Percentiles rank a stretch among this genome's conserved stretches.
phyloP scores from a whole-genome alignment of 1,140 invertebrate genomes.

The Pteromalus puparum region DNA sequence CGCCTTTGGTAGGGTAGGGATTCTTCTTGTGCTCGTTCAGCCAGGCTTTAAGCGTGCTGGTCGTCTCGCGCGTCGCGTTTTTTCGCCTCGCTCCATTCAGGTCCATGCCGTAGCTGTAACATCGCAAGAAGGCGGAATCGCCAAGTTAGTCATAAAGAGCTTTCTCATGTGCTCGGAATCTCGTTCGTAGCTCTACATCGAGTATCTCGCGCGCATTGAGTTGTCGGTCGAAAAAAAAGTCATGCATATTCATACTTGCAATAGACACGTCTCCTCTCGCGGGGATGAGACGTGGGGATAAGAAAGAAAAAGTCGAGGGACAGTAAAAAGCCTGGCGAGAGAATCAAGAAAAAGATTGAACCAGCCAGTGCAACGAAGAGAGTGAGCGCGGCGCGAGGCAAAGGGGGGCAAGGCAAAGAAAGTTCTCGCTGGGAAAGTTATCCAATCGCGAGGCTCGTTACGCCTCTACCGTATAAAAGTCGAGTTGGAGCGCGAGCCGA shows the following conservation, averaged over 20 bases:
- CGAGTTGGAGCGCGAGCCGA: slow-evolving; percentile 57
- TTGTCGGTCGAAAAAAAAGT: neutral
- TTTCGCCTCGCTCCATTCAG: slow-evolving; percentile 93
- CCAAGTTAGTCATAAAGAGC: neutral
- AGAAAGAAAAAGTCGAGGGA: slow-evolving; percentile 22
- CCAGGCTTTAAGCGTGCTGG: slow-evolving; percentile 97
- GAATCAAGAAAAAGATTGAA: slow-evolving; percentile 52
- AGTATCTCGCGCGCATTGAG: neutral
- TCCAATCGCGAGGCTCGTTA: slow-evolving; percentile 74
- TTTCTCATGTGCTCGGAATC: neutral
- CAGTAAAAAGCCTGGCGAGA: slow-evolving; percentile 50
- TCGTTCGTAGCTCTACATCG: neutral
- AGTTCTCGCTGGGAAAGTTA: slow-evolving; percentile 71
- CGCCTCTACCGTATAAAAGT: slow-evolving; percentile 71
- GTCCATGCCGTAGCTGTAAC: slow-evolving; percentile 91
- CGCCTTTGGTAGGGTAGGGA: slow-evolving; percentile 99
- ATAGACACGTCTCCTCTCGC: slow-evolving; percentile 23
- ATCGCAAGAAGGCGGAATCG: neutral
- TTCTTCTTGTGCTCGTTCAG: slow-evolving; percentile 99
- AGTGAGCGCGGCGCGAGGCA: slow-evolving; percentile 14
- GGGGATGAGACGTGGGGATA: slow-evolving; percentile 17
- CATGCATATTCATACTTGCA: neutral
- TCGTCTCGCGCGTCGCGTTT: slow-evolving; percentile 98
- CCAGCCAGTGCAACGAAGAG: neutral
- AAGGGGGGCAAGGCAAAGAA: slow-evolving; percentile 46